Percentiles rank a stretch among this genome's conserved stretches.
phyloP scores from a whole-genome alignment of 2,797 vertebrate genomes.

The Gymnothorax reevesii region DNA sequence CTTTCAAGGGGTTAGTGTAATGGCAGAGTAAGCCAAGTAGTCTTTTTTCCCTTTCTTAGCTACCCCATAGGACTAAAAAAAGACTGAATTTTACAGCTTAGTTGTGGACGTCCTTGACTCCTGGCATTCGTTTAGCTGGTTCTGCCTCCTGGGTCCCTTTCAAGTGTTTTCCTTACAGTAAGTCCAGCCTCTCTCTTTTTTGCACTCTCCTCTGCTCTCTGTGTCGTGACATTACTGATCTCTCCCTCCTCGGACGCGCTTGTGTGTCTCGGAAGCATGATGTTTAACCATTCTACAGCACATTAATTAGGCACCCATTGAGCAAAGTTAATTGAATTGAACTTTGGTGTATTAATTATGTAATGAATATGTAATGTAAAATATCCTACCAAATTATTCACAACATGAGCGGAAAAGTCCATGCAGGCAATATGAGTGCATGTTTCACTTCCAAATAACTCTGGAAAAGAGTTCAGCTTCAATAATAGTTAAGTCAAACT shows the following conservation, averaged over 20 bases:
- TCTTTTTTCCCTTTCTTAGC: constrained; percentile 15
- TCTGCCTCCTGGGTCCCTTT: constrained; percentile 19
- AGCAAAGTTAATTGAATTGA: background rate
- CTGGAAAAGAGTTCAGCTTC: too few species aligned
- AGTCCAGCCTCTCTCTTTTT: constrained; percentile 18
- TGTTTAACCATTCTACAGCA: background rate
- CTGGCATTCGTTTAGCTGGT: constrained; percentile 19
- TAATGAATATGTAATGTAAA: background rate
- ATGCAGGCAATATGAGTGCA: background rate
- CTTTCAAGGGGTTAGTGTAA: constrained; percentile 40
- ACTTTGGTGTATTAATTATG: background rate
- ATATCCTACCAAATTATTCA: background rate
- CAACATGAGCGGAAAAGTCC: background rate
- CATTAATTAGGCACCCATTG: background rate
- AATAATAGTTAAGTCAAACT: too few species aligned
- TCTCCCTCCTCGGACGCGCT: background rate
- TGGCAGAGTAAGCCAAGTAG: constrained; percentile 48
- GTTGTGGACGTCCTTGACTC: constrained; percentile 28
- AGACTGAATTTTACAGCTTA: constrained; percentile 11
- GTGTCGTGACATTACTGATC: background rate
- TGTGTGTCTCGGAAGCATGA: background rate
- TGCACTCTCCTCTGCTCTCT: background rate
- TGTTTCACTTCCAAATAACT: too few species aligned
- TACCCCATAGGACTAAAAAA: constrained; percentile 33
- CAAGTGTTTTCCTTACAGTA: constrained; percentile 21